These are phyloP conservation scores for Subanguina moxae DNA, from an alignment of 1,140 invertebrate genomes.

Conservation along the genomic window DNA sequence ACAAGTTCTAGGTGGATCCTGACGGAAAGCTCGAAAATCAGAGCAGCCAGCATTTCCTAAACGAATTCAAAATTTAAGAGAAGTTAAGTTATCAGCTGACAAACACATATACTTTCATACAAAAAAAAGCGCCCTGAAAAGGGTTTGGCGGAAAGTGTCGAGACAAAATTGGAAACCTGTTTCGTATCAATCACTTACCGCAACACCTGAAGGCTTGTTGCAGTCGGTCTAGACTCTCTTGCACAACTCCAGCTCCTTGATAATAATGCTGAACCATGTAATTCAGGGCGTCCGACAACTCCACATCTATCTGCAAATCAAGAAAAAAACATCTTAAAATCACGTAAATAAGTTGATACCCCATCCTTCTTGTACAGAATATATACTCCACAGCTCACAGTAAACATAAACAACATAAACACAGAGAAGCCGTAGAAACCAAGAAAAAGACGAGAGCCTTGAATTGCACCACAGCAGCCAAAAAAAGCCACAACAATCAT, in stretches of 20 bases:
- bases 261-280: slow-evolving; percentile 60
- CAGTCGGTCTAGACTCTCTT: slow-evolving; percentile 53
- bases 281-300: slow-evolving; percentile 56
- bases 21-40: slow-evolving; percentile 58
- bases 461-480: slow-evolving; percentile 54
- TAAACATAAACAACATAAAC: slow-evolving; percentile 51
- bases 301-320: slow-evolving; percentile 53
- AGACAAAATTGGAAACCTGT: too few relatives aligned
- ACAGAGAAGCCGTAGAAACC: slow-evolving; percentile 47
- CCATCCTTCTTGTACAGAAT: slow-evolving; percentile 57
- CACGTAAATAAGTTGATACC: slow-evolving; percentile 15
- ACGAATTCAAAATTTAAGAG: slow-evolving; percentile 1
- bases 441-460: slow-evolving; percentile 40
- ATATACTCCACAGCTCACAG: slow-evolving; percentile 47
- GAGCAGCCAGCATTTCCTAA: slow-evolving; percentile 56
- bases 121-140: too few relatives aligned
- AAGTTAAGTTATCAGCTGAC: background rate
- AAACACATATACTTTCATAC: slow-evolving; percentile 5
- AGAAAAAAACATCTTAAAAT: background rate
- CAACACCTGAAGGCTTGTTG: slow-evolving; percentile 58
- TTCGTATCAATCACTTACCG: slow-evolving; percentile 40
- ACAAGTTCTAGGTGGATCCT: slow-evolving; percentile 55
- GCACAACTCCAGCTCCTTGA: slow-evolving; percentile 54
- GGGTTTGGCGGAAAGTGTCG: too few relatives aligned
- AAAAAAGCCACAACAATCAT: slow-evolving; percentile 55